Conservation (phyloP, 2,113 vertebrate genomes). For the Spheniscus mendiculus region DNA sequence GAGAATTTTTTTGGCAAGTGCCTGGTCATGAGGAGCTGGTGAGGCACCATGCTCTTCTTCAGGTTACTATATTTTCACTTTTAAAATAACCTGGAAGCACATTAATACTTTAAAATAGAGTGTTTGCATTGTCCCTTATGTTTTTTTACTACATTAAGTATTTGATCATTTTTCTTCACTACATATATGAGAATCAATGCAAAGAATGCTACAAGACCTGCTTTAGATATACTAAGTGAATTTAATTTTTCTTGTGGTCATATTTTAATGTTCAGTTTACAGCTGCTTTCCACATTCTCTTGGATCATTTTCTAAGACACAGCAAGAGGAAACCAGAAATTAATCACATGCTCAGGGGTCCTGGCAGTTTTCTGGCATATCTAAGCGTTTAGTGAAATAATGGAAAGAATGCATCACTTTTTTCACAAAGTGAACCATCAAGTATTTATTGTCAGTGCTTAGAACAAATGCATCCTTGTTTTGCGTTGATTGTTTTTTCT, state of each 20-base stretch:
- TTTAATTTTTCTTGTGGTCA: background rate
- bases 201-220: background rate
- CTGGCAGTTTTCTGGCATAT: constrained; percentile 56
- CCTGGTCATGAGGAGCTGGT: background rate
- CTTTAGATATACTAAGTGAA: background rate
- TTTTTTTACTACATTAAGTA: background rate
- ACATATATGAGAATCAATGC: background rate
- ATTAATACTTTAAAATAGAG: background rate
- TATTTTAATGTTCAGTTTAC: constrained; percentile 27
- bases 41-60: background rate
- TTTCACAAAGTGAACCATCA: background rate
- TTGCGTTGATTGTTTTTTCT: background rate
- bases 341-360: constrained; percentile 45
- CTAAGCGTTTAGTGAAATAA: constrained; percentile 19
- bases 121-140: background rate
- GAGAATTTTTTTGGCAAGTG: background rate
- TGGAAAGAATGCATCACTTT: constrained; percentile 45
- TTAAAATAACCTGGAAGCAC: background rate
- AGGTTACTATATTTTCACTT: background rate
- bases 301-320: constrained; percentile 56
- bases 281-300: constrained; percentile 58
- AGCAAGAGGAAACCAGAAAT: constrained; percentile 68
- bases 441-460: constrained; percentile 43
- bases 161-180: background rate
- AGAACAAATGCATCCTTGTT: constrained; percentile 47